These are phyloP conservation scores for Sarcophaga carnaria DNA, from an alignment of 2,888 invertebrate species.

Conservation along the genomic window DNA sequence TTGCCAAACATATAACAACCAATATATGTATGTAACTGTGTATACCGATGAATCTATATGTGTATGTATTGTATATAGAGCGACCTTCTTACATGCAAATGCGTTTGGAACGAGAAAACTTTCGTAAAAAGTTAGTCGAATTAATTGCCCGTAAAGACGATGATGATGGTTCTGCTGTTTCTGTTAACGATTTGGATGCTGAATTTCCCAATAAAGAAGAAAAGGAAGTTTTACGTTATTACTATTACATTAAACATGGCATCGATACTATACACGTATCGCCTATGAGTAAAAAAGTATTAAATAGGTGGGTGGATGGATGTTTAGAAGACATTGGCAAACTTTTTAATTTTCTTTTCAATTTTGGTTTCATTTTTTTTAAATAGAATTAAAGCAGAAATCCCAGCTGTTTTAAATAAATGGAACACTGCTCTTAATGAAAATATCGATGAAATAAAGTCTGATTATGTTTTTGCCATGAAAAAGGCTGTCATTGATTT, in stretches of 20 bases:
- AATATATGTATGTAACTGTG: background rate
- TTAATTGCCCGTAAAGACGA: constrained; percentile 85
- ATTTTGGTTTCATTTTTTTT: constrained; percentile 6
- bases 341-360: constrained; percentile 24
- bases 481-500: constrained; percentile 97
- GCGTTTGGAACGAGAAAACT: constrained; percentile 90
- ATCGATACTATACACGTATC: constrained; percentile 95
- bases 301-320: constrained; percentile 83
- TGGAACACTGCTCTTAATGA: constrained; percentile 85
- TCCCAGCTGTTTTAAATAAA: constrained; percentile 85
- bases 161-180: constrained; percentile 74
- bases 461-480: constrained; percentile 93
- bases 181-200: constrained; percentile 55
- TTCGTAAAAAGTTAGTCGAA: constrained; percentile 89
- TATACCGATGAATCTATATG: background rate
- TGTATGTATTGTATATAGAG: constrained; percentile 78
- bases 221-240: constrained; percentile 89
- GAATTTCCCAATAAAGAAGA: constrained; percentile 85
- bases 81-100: constrained; percentile 87
- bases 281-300: constrained; percentile 88
- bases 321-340: background rate
- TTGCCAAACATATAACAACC: background rate
- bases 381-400: constrained; percentile 85
- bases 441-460: constrained; percentile 90
- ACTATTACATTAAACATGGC: constrained; percentile 94